Conservation (phyloP, 2,113 vertebrate species). For the Toxotes jaculatrix region DNA sequence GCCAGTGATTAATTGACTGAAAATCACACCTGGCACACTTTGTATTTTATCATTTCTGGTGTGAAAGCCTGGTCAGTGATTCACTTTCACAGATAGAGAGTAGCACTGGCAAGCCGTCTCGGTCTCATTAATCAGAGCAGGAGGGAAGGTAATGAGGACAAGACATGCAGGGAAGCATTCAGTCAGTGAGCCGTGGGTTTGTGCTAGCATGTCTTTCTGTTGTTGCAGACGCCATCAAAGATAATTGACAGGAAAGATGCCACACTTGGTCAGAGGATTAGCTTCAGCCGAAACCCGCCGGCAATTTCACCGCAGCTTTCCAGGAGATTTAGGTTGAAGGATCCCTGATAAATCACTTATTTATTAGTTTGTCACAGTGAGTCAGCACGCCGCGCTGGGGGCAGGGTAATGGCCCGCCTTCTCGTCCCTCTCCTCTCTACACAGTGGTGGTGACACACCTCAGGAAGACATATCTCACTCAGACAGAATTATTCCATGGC, state of each 20-base stretch:
- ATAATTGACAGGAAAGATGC: constrained; percentile 64
- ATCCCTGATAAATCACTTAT: constrained; percentile 63
- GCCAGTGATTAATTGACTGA: constrained; percentile 17
- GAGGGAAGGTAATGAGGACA: constrained; percentile 57
- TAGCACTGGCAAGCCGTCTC: constrained; percentile 20
- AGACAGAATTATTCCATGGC: constrained; percentile 20
- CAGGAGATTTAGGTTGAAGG: constrained; percentile 51
- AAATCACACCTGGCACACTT: not conserved
- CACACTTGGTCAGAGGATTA: constrained; percentile 52
- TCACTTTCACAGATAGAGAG: constrained; percentile 40
- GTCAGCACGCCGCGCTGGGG: constrained; percentile 47
- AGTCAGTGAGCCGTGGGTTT: constrained; percentile 35
- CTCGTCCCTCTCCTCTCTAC: not conserved
- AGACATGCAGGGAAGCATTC: constrained; percentile 54
- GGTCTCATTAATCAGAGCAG: constrained; percentile 65
- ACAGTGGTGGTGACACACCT: not conserved
- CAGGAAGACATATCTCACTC: constrained; percentile 8
- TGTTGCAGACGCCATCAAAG: constrained; percentile 44
- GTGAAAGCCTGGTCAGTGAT: not conserved
- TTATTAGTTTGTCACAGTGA: constrained; percentile 67
- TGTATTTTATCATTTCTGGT: not conserved
- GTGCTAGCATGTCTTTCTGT: constrained; percentile 33
- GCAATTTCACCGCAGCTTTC: constrained; percentile 40
- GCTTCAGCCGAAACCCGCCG: constrained; percentile 37
- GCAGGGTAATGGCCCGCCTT: constrained; percentile 1